These are phyloP conservation scores for Sphecodes monilicornis DNA, from an alignment of 2,888 invertebrate species.

Conservation along the genomic window DNA sequence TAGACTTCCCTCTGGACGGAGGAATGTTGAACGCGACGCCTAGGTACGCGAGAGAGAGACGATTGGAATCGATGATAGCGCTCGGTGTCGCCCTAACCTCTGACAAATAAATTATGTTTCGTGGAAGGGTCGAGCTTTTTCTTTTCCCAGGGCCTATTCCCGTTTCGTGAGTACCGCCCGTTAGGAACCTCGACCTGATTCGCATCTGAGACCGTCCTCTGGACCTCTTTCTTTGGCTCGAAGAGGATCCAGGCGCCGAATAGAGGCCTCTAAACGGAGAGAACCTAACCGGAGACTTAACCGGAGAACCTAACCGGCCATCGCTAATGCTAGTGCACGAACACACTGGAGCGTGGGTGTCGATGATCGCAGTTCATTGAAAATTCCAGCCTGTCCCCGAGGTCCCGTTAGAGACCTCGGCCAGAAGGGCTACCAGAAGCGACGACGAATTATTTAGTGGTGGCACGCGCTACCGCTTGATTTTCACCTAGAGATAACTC, in stretches of 20 bases:
- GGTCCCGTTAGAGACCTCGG: constrained; percentile 67
- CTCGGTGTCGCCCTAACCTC: constrained; percentile 32
- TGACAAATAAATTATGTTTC: constrained; percentile 29
- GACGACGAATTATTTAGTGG: constrained; percentile 66
- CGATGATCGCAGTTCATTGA: constrained; percentile 71
- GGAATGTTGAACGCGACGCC: constrained; percentile 53
- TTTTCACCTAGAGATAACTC: constrained; percentile 69
- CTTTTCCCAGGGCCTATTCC: neutral
- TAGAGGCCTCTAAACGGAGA: neutral
- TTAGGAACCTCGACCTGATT: neutral
- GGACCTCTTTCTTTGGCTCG: neutral
- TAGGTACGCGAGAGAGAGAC: constrained; percentile 26
- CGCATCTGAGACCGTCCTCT: neutral
- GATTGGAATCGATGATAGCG: constrained; percentile 51
- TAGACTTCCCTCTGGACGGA: constrained; percentile 24
- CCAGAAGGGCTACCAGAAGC: constrained; percentile 67
- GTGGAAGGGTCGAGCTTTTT: neutral
- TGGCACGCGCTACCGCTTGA: constrained; percentile 72
- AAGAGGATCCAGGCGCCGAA: constrained; percentile 22
- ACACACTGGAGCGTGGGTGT: constrained; percentile 64
- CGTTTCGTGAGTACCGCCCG: neutral
- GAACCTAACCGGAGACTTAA: neutral
- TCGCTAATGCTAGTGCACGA: constrained; percentile 49
- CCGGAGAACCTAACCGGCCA: neutral
- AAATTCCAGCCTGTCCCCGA: constrained; percentile 69